Percentiles rank a stretch among this genome's conserved stretches.
phyloP scores from a whole-genome alignment of 23 tunicate species.

The Styela clava region DNA sequence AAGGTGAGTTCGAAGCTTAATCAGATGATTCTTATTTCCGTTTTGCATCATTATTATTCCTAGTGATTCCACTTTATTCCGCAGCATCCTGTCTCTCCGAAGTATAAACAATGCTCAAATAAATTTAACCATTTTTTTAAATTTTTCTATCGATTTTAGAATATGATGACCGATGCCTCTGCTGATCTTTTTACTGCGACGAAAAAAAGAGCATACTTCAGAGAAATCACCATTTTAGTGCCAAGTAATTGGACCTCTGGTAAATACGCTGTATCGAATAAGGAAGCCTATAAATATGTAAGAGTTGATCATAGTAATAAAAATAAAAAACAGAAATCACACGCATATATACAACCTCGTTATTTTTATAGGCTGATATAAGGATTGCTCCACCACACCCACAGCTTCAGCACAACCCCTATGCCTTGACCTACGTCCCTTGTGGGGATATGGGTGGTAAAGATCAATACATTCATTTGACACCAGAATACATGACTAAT shows the following conservation, averaged over 20 bases:
- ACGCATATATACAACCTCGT: too few species aligned
- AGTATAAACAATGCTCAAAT: too few species aligned
- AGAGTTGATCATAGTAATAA: too few species aligned
- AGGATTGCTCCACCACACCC: conserved; percentile 43
- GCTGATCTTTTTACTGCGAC: conserved; percentile 40
- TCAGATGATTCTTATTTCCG: too few species aligned
- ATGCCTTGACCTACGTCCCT: conserved; percentile 37
- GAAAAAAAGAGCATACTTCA: conserved; percentile 51
- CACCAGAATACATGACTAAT: conserved; percentile 40
- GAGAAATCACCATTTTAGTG: conserved; percentile 48
- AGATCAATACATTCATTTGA: conserved; percentile 58
- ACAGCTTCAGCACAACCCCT: conserved; percentile 34
- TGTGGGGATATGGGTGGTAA: conserved; percentile 47
- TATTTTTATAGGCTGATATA: conserved; percentile 39
- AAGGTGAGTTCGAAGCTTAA: conserved; percentile 26
- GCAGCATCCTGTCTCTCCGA: too few species aligned
- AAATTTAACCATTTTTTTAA: neutral
- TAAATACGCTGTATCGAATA: conserved; percentile 9
- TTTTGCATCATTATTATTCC: too few species aligned
- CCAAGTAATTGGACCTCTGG: conserved; percentile 51
- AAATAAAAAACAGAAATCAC: too few species aligned
- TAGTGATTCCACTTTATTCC: too few species aligned
- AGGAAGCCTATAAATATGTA: conserved; percentile 36
- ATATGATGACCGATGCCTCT: conserved; percentile 48
- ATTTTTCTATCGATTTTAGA: too few species aligned